These are phyloP conservation scores for Speoplatyrhinus poulsoni DNA, from an alignment of 2,113 vertebrate genomes.

Conservation along the genomic window DNA sequence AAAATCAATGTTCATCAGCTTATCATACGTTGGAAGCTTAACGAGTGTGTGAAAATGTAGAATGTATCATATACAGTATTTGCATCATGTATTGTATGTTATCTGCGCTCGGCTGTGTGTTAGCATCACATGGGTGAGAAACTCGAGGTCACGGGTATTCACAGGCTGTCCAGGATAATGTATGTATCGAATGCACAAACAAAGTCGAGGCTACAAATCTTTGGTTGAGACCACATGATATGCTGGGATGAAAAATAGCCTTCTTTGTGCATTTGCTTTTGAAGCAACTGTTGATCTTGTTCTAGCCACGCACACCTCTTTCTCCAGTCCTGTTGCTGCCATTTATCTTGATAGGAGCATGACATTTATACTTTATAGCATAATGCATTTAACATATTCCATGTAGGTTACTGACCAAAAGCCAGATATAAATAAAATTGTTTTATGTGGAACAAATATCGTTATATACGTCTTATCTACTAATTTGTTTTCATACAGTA, in stretches of 20 bases:
- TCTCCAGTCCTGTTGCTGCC: background rate
- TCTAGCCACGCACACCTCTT: background rate
- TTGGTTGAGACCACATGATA: constrained; percentile 25
- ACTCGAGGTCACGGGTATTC: constrained; percentile 21
- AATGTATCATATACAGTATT: background rate
- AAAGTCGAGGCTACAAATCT: constrained; percentile 24
- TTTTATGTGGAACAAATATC: too few species aligned
- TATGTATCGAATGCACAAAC: constrained; percentile 55
- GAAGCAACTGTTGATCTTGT: background rate
- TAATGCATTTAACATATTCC: too few species aligned
- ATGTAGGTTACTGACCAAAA: too few species aligned
- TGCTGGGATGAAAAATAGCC: constrained; percentile 34
- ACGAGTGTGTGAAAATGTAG: too few species aligned
- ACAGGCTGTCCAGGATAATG: constrained; percentile 48
- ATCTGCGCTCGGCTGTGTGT: background rate
- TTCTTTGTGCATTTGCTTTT: constrained; percentile 3
- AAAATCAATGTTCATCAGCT: too few species aligned
- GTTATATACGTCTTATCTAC: background rate
- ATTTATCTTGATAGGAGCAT: background rate
- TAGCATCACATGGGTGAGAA: constrained; percentile 27
- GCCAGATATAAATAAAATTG: too few species aligned
- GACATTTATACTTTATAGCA: background rate
- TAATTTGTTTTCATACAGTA: background rate
- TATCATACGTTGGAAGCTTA: too few species aligned
- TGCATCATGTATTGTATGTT: background rate